Evolutionary conservation across 2,888 invertebrate species (phyloP).

Genomic region (Caenorhabditis afra): DNA sequence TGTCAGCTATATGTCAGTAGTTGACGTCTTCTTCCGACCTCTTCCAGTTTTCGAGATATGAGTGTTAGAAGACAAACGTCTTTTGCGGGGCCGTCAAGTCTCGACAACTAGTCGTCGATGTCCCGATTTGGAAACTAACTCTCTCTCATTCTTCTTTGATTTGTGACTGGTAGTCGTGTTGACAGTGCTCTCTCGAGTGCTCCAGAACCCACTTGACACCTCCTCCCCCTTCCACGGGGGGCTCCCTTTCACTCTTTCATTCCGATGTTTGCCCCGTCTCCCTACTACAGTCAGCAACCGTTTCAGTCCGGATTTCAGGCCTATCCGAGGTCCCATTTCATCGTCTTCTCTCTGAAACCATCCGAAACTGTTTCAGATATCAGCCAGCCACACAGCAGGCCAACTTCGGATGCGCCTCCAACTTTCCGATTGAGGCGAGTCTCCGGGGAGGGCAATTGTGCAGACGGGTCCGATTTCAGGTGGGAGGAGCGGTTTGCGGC

Average conservation of each 20-base stretch:
- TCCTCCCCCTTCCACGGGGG: too few relatives aligned
- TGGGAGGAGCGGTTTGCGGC: constrained; percentile 56
- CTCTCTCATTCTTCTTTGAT: background rate
- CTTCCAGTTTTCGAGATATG: too few relatives aligned
- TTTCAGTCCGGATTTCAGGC: constrained; percentile 8
- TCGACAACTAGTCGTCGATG: too few relatives aligned
- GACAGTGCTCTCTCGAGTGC: background rate
- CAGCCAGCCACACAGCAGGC: constrained; percentile 59
- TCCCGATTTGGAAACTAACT: too few relatives aligned
- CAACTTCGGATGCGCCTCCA: constrained; percentile 60
- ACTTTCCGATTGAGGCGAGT: constrained; percentile 49
- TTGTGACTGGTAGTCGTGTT: background rate
- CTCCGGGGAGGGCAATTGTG: background rate
- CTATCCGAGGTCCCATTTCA: constrained; percentile 30
- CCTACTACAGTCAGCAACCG: constrained; percentile 15
- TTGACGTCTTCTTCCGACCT: background rate
- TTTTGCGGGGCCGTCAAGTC: too few relatives aligned
- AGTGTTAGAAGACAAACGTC: too few relatives aligned
- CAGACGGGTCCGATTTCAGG: constrained; percentile 4
- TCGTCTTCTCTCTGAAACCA: background rate
- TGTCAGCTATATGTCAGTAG: too few relatives aligned
- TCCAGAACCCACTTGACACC: constrained; percentile 21
- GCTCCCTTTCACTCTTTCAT: constrained; percentile 1
- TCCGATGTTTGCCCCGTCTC: constrained; percentile 46
- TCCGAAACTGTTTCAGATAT: constrained; percentile 42